Base-by-base conservation (phyloP, 2,113 vertebrate genomes). In the Canis aureus region DNA sequence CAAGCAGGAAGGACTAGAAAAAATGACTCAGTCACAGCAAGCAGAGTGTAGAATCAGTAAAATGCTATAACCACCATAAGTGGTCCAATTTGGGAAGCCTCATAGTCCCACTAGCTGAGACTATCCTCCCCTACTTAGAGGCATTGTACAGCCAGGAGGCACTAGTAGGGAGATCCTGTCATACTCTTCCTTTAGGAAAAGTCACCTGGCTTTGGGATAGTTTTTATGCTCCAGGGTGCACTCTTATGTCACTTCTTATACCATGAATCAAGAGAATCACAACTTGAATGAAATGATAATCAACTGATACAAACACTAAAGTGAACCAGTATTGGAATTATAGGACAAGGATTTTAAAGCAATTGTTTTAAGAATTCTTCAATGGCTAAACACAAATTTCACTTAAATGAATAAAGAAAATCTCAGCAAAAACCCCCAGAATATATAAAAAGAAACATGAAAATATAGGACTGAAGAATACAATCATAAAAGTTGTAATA, bases 61-160 rank as follows among this genome's bases (percentile, higher is more conserved):
- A 93, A 73, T 66, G 11, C 4, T 15, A 51, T 51, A 51, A 23
- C 16, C 1, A 19, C 35, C 29, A 19, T 16, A 83, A 66, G 2
- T 59, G n/a, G 3, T 16, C 25, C 12, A 32, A 6, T 62, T 19
- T 43, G 22, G 19, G 51, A 87, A 86, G 13, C 0, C 19, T 94
- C 1, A 64, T 38, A 51, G 7, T 60, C 5, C 20, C 3, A 59
- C 2, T 9, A 0, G 10, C 17, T 79, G 5, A 16, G 32, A 6
- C 51, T 38, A 86, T 86, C n/a, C 32, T 87, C 0, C 8, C 4
- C 8, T 1, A 23, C 11, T 29, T 57, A n/a, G 10, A 74, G 13
- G 57, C 20, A 20, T 1, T 12, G 2, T 12, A 0, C 8, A 83
- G 17, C 3, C 20, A 55, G 25, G 15, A 15, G 11, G 5, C 16